A percentile compares a stretch with the other conserved stretches of the same genome.
phyloP scores from a whole-genome alignment of 2,888 invertebrate species.

The Luffia ferchaultella region DNA sequence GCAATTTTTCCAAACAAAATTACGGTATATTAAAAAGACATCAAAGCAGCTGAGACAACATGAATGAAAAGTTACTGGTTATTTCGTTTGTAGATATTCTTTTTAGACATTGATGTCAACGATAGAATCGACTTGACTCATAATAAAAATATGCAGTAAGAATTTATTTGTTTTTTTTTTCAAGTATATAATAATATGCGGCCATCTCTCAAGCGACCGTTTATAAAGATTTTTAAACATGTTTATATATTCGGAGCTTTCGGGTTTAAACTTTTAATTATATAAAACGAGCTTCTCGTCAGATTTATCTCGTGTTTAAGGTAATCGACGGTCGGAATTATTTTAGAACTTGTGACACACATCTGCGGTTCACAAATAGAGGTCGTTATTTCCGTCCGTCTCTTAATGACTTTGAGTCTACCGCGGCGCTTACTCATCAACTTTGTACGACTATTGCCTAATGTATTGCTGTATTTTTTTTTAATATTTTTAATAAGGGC shows the following conservation, averaged over 20 bases:
- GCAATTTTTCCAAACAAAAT: neutral
- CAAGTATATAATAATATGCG: no score
- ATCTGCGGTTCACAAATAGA: conserved; percentile 44
- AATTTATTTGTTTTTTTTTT: no score
- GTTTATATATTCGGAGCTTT: neutral
- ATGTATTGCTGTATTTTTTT: conserved; percentile 13
- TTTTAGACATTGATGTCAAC: no score
- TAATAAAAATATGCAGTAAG: no score
- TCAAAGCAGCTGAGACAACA: neutral
- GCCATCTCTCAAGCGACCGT: no score
- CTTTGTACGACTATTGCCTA: conserved; percentile 36
- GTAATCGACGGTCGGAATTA: neutral
- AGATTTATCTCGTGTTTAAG: neutral
- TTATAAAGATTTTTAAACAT: neutral
- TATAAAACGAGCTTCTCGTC: neutral
- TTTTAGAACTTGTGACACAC: conserved; percentile 35
- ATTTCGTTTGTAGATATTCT: no score
- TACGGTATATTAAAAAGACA: neutral
- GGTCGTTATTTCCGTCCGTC: conserved; percentile 43
- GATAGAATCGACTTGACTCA: no score
- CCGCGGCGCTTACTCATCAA: conserved; percentile 34
- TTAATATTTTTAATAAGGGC: neutral
- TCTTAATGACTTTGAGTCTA: conserved; percentile 37
- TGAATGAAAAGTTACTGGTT: no score
- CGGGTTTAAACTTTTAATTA: neutral